Evolutionary conservation across 2,113 vertebrate genomes (phyloP).

Genomic region (Irena cyanogastra): DNA sequence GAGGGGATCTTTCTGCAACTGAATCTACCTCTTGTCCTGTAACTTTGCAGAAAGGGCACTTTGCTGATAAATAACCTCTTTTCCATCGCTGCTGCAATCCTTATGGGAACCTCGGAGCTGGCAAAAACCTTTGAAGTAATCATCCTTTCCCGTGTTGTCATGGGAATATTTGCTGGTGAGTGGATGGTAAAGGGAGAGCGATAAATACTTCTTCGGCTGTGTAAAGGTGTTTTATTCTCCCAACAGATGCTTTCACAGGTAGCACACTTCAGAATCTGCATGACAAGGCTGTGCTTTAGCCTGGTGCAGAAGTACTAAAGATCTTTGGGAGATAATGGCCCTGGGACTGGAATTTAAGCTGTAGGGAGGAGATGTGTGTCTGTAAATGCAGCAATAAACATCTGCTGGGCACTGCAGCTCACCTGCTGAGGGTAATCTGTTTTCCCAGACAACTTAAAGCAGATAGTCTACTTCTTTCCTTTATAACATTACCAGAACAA

Average conservation of each 20-base stretch:
- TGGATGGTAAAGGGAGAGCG: not conserved
- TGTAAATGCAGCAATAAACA: not conserved
- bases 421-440: not conserved
- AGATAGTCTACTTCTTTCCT: not conserved
- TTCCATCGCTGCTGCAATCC: slow-evolving; percentile 84
- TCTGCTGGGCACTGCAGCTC: not conserved
- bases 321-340: not conserved
- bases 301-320: not conserved
- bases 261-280: not conserved
- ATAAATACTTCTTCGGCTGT: not conserved
- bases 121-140: slow-evolving; percentile 86
- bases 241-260: not conserved
- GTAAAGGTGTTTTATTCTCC: not conserved
- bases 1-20: not conserved
- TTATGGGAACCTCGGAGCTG: slow-evolving; percentile 86
- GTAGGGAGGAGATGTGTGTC: not conserved
- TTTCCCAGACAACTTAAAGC: not conserved
- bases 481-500: not conserved
- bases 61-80: slow-evolving; percentile 94
- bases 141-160: slow-evolving; percentile 80
- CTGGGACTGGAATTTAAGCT: not conserved
- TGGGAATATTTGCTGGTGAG: slow-evolving; percentile 92
- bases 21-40: not conserved
- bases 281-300: not conserved
- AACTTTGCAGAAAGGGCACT: slow-evolving; percentile 82